Percentiles rank a stretch among this genome's conserved stretches.
phyloP scores from a whole-genome alignment of 2,113 vertebrate species.

The Clinocottus analis region DNA sequence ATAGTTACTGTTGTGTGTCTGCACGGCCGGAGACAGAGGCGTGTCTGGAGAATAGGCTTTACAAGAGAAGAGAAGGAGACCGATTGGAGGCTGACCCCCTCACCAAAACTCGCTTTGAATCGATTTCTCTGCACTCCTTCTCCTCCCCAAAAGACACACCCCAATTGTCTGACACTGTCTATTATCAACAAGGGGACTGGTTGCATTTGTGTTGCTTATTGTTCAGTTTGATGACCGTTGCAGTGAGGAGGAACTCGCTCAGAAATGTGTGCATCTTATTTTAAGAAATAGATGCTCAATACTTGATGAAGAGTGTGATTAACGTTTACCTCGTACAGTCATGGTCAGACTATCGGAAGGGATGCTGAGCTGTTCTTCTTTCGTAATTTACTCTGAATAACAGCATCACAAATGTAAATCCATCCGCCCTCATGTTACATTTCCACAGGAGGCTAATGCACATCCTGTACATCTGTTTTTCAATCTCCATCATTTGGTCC shows the following conservation, averaged over 20 bases:
- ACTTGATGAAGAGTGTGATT: neutral
- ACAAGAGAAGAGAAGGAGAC: neutral
- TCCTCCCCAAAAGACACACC: neutral
- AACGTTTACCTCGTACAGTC: neutral
- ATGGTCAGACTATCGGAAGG: neutral
- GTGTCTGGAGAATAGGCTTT: conserved; percentile 34
- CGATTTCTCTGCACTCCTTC: neutral
- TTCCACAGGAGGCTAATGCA: neutral
- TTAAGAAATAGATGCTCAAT: neutral
- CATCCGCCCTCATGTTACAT: neutral
- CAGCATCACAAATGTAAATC: neutral
- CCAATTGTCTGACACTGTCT: neutral
- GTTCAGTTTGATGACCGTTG: neutral
- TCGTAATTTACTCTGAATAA: neutral
- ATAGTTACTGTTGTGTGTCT: conserved; percentile 25
- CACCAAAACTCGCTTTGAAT: neutral
- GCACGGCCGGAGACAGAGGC: conserved; percentile 20
- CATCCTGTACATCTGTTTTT: neutral
- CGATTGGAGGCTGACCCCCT: neutral
- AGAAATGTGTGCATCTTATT: neutral
- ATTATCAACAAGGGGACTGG: neutral
- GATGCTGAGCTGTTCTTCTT: neutral
- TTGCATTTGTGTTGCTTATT: neutral
- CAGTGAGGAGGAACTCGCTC: neutral
- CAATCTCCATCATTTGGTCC: neutral